Conservation (phyloP, 2,797 vertebrate species). For the Coracias cyanogaster region DNA sequence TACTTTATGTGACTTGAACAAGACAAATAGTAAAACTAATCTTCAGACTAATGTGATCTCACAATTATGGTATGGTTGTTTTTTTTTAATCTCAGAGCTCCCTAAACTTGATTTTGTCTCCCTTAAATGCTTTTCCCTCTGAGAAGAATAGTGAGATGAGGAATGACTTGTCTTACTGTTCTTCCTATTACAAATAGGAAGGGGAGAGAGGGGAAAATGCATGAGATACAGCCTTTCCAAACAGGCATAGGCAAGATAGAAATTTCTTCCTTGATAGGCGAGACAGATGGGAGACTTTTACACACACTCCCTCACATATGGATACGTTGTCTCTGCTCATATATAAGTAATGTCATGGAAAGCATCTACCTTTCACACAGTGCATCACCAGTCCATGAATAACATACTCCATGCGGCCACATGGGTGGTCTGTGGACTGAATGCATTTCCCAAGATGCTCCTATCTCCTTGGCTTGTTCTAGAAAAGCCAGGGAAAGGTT, state of each 20-base stretch:
- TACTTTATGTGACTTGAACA: not conserved
- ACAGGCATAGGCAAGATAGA: not conserved
- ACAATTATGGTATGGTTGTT: not conserved
- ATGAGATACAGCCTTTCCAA: not conserved
- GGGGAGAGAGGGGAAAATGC: not conserved
- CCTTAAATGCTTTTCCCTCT: not conserved
- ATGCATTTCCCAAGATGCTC: not conserved
- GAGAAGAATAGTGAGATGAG: not conserved
- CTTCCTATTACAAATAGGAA: not conserved
- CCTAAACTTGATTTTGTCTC: not conserved
- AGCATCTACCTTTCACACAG: not conserved
- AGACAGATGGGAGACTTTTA: slow-evolving; percentile 34
- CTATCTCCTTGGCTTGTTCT: not conserved
- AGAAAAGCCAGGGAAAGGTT: not conserved
- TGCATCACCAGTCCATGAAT: not conserved
- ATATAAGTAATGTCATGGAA: not conserved
- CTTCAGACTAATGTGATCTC: not conserved
- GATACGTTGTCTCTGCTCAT: not conserved
- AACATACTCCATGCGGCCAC: not conserved
- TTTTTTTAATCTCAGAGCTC: not conserved
- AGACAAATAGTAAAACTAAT: not conserved
- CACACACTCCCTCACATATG: not conserved
- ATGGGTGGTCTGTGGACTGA: not conserved
- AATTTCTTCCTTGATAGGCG: not conserved
- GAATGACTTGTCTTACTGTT: not conserved